A percentile compares a stretch with the other conserved stretches of the same genome.
These are phyloP conservation scores for Gymnobelideus leadbeateri DNA, from an alignment of 2,113 vertebrate species.

Conservation along the genomic window DNA sequence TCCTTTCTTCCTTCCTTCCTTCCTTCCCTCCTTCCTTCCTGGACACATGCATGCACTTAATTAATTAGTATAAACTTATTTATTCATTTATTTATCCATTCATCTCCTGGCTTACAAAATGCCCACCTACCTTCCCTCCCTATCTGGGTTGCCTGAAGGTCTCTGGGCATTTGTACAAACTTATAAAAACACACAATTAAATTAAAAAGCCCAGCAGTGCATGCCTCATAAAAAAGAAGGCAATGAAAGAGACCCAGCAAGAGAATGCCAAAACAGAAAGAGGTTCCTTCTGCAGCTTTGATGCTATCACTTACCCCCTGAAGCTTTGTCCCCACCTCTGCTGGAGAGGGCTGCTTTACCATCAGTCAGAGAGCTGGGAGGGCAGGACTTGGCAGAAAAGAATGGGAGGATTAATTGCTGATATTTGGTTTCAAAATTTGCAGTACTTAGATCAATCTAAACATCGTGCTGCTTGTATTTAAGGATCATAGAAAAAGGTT, in stretches of 20 bases:
- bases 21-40: not conserved
- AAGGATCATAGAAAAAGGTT: not conserved
- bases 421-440: not conserved
- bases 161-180: conserved; percentile 16
- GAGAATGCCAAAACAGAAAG: not conserved
- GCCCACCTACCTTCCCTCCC: not conserved
- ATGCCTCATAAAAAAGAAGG: not conserved
- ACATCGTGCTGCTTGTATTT: not conserved
- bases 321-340: not conserved
- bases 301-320: not conserved
- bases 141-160: conserved; percentile 6
- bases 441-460: not conserved
- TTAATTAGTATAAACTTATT: not conserved
- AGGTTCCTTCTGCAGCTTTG: not conserved
- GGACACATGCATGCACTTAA: not conserved
- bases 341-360: not conserved
- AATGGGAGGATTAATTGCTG: not conserved
- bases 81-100: not conserved
- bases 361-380: not conserved
- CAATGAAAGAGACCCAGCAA: not conserved
- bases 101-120: not conserved
- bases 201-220: not conserved
- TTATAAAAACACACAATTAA: conserved; percentile 16
- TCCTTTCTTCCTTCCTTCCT: too few relatives aligned
- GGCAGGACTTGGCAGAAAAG: not conserved